Evolutionary conservation across 2,888 invertebrate species (phyloP).

Genomic region (Tetramorium bicarinatum): DNA sequence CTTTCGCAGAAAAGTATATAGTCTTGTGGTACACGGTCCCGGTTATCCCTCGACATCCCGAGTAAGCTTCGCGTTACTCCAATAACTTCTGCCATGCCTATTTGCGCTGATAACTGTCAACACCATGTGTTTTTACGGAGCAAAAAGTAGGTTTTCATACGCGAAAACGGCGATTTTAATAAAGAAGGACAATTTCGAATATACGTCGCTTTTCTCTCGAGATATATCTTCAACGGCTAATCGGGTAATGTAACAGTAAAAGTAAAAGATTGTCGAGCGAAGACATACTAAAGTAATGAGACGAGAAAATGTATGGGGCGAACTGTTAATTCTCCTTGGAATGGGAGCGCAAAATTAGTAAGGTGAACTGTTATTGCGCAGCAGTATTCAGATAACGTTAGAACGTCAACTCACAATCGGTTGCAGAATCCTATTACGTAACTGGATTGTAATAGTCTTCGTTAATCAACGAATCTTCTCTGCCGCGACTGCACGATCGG

Average conservation of each 20-base stretch:
- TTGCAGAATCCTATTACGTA: background rate
- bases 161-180: background rate
- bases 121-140: background rate
- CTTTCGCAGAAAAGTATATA: slow-evolving; percentile 31
- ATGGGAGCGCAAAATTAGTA: background rate
- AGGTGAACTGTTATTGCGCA: background rate
- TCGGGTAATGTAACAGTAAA: background rate
- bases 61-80: slow-evolving; percentile 36
- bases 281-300: background rate
- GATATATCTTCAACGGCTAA: background rate
- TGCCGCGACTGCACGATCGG: background rate
- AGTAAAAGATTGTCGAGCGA: background rate
- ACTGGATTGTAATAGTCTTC: background rate
- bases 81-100: slow-evolving; percentile 15
- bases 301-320: background rate
- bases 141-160: background rate
- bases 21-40: background rate
- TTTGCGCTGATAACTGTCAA: background rate
- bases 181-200: background rate
- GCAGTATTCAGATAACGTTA: background rate
- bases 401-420: background rate
- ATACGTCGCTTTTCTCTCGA: background rate
- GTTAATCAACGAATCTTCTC: background rate
- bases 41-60: slow-evolving; percentile 35
- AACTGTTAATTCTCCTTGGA: background rate